Conservation (phyloP, 2,113 vertebrate genomes). For the Crypturellus undulatus region DNA sequence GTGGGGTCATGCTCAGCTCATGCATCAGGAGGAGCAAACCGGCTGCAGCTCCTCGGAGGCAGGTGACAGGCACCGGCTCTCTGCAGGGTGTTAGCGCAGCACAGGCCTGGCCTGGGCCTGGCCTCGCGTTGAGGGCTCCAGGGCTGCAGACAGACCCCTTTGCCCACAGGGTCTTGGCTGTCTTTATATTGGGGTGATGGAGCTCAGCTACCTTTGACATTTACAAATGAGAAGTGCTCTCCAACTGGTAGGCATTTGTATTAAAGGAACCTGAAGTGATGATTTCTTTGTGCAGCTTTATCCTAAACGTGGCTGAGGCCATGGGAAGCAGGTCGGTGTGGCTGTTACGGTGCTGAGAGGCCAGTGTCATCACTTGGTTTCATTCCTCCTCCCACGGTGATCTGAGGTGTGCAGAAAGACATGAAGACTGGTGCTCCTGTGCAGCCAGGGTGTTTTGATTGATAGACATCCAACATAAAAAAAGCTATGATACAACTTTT, state of each 20-base stretch:
- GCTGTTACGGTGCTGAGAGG: background rate
- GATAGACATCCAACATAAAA: background rate
- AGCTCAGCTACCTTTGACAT: constrained; percentile 18
- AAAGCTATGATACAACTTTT: background rate
- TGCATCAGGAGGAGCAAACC: background rate
- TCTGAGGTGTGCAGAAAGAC: background rate
- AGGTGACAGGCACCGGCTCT: background rate
- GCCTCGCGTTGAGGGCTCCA: background rate
- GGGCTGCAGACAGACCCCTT: constrained; percentile 55
- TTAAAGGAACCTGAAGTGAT: background rate
- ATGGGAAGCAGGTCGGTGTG: background rate
- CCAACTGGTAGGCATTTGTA: background rate
- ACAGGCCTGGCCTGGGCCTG: background rate
- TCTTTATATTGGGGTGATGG: constrained; percentile 30
- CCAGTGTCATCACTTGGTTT: accelerated
- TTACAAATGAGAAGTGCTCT: constrained; percentile 3
- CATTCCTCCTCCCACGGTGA: background rate
- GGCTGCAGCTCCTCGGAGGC: background rate
- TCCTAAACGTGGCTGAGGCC: background rate
- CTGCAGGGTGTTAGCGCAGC: background rate
- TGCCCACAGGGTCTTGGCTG: constrained; percentile 35
- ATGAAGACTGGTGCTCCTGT: background rate
- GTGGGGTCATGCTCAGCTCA: background rate
- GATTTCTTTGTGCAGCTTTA: background rate
- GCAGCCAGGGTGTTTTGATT: background rate